Evolutionary conservation across 2,113 vertebrate species (phyloP).

Genomic region (Corvus cornix): DNA sequence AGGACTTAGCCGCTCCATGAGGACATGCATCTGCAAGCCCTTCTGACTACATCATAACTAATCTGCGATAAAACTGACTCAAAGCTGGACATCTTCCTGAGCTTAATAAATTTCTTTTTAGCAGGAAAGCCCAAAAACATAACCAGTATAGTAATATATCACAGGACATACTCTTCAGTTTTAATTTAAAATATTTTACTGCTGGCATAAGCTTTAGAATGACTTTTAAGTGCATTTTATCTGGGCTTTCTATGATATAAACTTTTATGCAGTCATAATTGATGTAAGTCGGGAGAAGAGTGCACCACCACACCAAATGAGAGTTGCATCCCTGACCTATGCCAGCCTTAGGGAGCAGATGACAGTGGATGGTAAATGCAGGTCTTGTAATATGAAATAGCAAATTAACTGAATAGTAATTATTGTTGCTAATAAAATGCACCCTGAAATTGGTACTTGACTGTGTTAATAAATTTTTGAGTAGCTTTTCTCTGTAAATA

Average conservation of each 20-base stretch:
- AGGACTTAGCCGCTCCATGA: neutral
- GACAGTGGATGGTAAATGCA: neutral
- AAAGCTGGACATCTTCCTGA: neutral
- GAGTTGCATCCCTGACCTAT: neutral
- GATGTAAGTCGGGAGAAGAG: neutral
- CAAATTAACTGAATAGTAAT: constrained; percentile 54
- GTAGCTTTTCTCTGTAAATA: constrained; percentile 13
- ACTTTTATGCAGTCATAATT: neutral
- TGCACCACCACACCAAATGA: neutral
- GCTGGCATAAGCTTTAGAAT: neutral
- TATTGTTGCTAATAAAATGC: constrained; percentile 27
- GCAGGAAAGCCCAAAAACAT: neutral
- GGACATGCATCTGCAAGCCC: fast-evolving
- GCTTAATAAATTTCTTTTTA: neutral
- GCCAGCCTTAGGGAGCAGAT: neutral
- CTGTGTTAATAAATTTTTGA: constrained; percentile 28
- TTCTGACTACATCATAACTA: neutral
- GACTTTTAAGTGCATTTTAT: constrained; percentile 16
- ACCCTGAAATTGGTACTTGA: constrained; percentile 40
- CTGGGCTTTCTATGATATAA: neutral
- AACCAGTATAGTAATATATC: neutral
- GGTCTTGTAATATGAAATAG: constrained; percentile 19
- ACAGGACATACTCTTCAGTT: neutral
- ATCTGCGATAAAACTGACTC: neutral
- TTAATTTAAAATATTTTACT: constrained; percentile 14